Conservation (phyloP, 2,888 invertebrate genomes). For the Amitus sp. region DNA sequence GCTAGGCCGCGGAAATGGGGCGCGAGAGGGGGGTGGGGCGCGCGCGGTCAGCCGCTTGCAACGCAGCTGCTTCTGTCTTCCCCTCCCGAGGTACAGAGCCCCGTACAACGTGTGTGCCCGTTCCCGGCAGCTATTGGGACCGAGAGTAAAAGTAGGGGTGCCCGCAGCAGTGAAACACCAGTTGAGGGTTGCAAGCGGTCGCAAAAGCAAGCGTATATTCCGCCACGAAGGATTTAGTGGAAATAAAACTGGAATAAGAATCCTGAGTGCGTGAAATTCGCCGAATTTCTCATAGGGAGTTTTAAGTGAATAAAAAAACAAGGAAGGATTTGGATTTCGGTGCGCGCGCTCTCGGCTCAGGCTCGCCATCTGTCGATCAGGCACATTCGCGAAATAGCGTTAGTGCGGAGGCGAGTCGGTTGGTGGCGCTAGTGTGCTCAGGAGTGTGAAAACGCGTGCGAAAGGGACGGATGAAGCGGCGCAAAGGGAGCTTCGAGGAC, state of each 20-base stretch:
- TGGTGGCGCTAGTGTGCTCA: slow-evolving; percentile 44
- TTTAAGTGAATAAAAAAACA: neutral
- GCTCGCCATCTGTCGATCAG: slow-evolving; percentile 40
- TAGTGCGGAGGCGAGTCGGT: slow-evolving; percentile 33
- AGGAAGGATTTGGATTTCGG: slow-evolving; percentile 11
- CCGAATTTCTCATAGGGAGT: no score
- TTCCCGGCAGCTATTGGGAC: slow-evolving; percentile 48
- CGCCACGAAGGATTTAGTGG: slow-evolving; percentile 2
- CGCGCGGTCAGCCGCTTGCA: slow-evolving; percentile 67
- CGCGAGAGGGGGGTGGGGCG: slow-evolving; percentile 68
- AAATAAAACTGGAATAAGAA: neutral
- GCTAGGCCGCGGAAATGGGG: slow-evolving; percentile 43
- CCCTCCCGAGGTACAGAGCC: slow-evolving; percentile 66
- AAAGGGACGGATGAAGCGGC: slow-evolving; percentile 14
- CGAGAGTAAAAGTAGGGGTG: slow-evolving; percentile 66
- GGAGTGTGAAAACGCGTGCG: slow-evolving; percentile 9
- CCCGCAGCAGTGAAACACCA: slow-evolving; percentile 54
- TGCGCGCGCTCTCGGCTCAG: slow-evolving; percentile 41
- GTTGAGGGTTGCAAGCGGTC: slow-evolving; percentile 62
- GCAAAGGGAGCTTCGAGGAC: slow-evolving; percentile 37
- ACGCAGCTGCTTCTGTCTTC: slow-evolving; percentile 60
- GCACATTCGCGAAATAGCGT: slow-evolving; percentile 6
- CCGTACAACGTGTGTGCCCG: slow-evolving; percentile 52
- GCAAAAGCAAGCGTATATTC: slow-evolving; percentile 23
- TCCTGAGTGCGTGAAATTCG: no score